phyloP scores from a whole-genome alignment of 2,113 vertebrate genomes.

The Desmodus rotundus region DNA sequence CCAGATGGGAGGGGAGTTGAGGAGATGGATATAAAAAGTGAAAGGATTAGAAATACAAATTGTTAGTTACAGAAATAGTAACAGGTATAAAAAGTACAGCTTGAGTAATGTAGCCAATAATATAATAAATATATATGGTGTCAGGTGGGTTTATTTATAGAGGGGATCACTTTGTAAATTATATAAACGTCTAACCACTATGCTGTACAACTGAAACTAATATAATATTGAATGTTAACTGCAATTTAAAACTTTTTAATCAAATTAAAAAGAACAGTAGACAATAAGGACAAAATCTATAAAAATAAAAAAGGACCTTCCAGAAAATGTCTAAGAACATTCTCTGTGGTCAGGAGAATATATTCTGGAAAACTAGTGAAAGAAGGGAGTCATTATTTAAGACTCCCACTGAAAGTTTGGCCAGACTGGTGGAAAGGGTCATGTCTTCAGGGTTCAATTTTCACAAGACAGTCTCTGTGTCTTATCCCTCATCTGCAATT shows the following conservation, averaged over 20 bases:
- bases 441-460: background rate
- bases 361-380: background rate
- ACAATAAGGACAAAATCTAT: background rate
- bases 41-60: no score
- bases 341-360: background rate
- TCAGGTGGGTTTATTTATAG: no score
- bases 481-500: background rate
- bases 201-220: background rate
- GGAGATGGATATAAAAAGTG: no score
- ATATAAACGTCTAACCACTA: background rate
- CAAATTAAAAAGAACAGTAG: background rate
- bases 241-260: background rate
- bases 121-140: no score
- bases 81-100: no score
- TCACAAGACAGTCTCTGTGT: background rate
- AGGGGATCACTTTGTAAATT: background rate
- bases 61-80: no score
- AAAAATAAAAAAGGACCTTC: background rate
- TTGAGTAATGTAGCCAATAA: no score
- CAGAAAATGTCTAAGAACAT: background rate
- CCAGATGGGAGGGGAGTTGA: no score
- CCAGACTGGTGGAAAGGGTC: background rate
- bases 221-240: background rate
- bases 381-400: background rate
- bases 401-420: background rate